Base-by-base conservation (phyloP, 2,888 invertebrate species). In the Hymenopus coronatus region DNA sequence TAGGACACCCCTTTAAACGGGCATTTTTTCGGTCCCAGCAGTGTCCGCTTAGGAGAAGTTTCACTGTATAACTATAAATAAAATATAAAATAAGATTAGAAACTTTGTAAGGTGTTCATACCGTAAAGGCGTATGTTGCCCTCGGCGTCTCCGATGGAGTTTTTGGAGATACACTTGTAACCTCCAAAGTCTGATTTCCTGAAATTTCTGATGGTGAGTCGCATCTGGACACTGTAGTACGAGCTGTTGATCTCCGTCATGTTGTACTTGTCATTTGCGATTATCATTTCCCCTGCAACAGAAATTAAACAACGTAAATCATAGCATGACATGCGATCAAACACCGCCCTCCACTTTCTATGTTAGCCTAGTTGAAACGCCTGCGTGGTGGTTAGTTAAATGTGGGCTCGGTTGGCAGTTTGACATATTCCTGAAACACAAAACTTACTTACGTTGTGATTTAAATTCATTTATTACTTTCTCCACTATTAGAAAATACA, bases 141-240 rank as follows among this genome's bases (percentile, higher is more conserved):
- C 93, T 98, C 98, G 25, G 98, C 97, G 92, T 97, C 97, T 0
- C 98, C 98, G 92, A 98, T 97, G 90, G 97, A 97, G 94, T 98
- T 98, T 94, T 98, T 98, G 88, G 98, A 98, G 92, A 97, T 97
- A 94, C 98, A 98, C 93, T 97, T 97, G 94, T 98, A 98, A 87
- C 97, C 97, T 27, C 97, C 97, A 91, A 97, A 95, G 93, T 97
- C 97, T 90, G 95, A 95, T 91, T 96, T 95, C 92, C 96, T 96
- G 90, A 98, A 95, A 91, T 96, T 96, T 89, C 95, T 95, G 85
- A 98, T 96, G 88, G 96, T 95, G 90, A 98, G 94, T 88, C 95
- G 95, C 97, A 98, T 97, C 93, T 97, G 97, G 14, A 97, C 96
- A 92, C 97, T 96, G 94, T 98, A 98, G 93, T 97, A 96, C 1